Conservation (phyloP, 1,140 invertebrate species). For the Charaxes varanes region DNA sequence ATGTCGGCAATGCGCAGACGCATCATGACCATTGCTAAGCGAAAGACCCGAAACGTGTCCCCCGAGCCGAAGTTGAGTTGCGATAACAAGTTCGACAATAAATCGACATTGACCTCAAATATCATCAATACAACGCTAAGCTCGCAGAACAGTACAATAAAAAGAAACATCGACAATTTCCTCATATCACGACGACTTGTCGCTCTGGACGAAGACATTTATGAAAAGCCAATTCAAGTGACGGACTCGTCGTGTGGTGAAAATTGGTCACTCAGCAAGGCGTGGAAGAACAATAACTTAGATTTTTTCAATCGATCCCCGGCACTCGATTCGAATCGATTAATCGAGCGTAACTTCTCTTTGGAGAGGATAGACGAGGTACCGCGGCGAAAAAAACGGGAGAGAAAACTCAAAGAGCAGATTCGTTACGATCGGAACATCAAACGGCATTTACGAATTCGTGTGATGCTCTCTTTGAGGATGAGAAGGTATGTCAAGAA, state of each 20-base stretch:
- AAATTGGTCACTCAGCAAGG: conserved; percentile 65
- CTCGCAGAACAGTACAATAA: conserved; percentile 48
- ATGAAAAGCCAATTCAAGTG: conserved; percentile 55
- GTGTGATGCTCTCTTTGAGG: conserved; percentile 68
- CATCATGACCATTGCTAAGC: conserved; percentile 54
- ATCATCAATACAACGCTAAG: conserved; percentile 51
- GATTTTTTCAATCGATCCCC: conserved; percentile 47
- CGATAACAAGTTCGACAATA: conserved; percentile 32
- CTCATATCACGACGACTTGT: conserved; percentile 51
- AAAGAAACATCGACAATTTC: conserved; percentile 57
- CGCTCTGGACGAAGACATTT: conserved; percentile 54
- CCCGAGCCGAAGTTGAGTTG: conserved; percentile 38
- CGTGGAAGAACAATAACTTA: conserved; percentile 53
- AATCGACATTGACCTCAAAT: conserved; percentile 46
- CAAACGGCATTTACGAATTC: conserved; percentile 64
- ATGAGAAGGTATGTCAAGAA: conserved; percentile 65
- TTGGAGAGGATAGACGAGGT: conserved; percentile 54
- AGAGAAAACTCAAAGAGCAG: conserved; percentile 57
- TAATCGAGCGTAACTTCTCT: conserved; percentile 32
- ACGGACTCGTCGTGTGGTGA: conserved; percentile 56
- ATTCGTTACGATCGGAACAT: conserved; percentile 66
- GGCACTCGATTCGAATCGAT: conserved; percentile 26
- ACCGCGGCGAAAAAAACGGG: conserved; percentile 39
- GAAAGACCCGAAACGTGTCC: conserved; percentile 32
- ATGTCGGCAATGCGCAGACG: conserved; percentile 60